Percentiles rank a stretch among this genome's conserved stretches.
Evolutionary conservation across 1,140 invertebrate species (phyloP).

Genomic region (Polypedilum pembai): DNA sequence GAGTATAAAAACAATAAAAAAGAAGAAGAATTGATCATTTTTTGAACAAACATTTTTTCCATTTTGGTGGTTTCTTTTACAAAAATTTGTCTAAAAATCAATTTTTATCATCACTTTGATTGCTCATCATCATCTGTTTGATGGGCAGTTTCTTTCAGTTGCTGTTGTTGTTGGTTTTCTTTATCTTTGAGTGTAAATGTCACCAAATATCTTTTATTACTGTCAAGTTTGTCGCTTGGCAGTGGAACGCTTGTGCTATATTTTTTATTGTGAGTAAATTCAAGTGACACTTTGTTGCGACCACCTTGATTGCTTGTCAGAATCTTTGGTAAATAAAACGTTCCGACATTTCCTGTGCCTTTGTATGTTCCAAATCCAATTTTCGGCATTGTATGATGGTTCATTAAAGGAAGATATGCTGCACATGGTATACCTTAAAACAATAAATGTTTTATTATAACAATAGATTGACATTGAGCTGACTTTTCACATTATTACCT

Average conservation of each 20-base stretch:
- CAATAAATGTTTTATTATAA: background rate
- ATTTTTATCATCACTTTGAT: conserved; percentile 27
- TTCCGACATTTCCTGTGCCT: conserved; percentile 42
- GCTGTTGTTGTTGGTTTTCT: conserved; percentile 32
- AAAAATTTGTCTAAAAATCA: background rate
- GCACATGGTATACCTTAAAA: conserved; percentile 60
- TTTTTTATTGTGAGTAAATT: conserved; percentile 72
- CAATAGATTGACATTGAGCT: background rate
- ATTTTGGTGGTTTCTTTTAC: conserved; percentile 3
- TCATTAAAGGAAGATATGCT: conserved; percentile 64
- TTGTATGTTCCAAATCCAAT: conserved; percentile 46
- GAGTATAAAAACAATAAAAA: conserved; percentile 26
- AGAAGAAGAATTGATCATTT: conserved; percentile 20
- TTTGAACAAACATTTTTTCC: conserved; percentile 27
- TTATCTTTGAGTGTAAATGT: conserved; percentile 76
- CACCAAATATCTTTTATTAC: conserved; percentile 81
- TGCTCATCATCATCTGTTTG: conserved; percentile 10
- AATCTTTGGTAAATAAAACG: conserved; percentile 44
- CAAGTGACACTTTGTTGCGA: conserved; percentile 55
- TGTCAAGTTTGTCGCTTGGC: conserved; percentile 73
- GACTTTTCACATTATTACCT: conserved; percentile 43
- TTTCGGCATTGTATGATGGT: conserved; percentile 68
- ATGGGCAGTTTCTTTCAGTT: conserved; percentile 26
- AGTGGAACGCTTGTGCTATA: conserved; percentile 57
- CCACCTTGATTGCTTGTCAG: conserved; percentile 37